These are phyloP conservation scores for Pituophis catenifer DNA, from an alignment of 2,113 vertebrate genomes.

Conservation along the genomic window DNA sequence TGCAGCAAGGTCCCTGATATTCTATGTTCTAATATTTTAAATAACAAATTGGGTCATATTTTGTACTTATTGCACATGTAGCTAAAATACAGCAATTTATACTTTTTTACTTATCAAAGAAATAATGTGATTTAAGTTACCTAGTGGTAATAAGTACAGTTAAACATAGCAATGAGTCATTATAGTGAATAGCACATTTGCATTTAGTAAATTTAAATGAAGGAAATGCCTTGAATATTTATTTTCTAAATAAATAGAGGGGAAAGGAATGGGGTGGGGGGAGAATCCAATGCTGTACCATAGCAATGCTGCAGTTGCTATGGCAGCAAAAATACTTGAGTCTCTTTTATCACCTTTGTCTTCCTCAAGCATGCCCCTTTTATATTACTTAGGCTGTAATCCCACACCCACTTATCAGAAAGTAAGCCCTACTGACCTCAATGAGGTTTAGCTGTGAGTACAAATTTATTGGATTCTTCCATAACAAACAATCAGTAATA, in stretches of 20 bases:
- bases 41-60: slow-evolving; percentile 7
- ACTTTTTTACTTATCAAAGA: not conserved
- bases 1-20: too few species aligned
- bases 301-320: slow-evolving; percentile 71
- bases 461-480: too few species aligned
- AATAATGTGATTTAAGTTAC: slow-evolving; percentile 35
- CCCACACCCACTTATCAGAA: not conserved
- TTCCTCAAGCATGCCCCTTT: slow-evolving; percentile 50
- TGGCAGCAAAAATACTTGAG: slow-evolving; percentile 71
- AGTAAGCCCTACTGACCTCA: not conserved
- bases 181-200: slow-evolving; percentile 45
- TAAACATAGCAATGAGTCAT: slow-evolving; percentile 40
- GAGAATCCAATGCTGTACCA: slow-evolving; percentile 68
- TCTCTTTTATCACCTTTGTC: slow-evolving; percentile 75
- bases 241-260: slow-evolving; percentile 52
- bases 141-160: slow-evolving; percentile 22
- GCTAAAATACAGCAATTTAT: not conserved
- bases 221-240: slow-evolving; percentile 24
- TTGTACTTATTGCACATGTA: not conserved
- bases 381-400: slow-evolving; percentile 44
- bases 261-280: slow-evolving; percentile 36
- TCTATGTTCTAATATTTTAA: slow-evolving; percentile 5
- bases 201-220: slow-evolving; percentile 44
- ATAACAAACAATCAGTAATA: too few species aligned
- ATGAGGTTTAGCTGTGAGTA: too few species aligned